A percentile compares a stretch with the other conserved stretches of the same genome.
These are phyloP conservation scores for Platanista minor DNA, from an alignment of 2,113 vertebrate genomes.

Conservation along the genomic window DNA sequence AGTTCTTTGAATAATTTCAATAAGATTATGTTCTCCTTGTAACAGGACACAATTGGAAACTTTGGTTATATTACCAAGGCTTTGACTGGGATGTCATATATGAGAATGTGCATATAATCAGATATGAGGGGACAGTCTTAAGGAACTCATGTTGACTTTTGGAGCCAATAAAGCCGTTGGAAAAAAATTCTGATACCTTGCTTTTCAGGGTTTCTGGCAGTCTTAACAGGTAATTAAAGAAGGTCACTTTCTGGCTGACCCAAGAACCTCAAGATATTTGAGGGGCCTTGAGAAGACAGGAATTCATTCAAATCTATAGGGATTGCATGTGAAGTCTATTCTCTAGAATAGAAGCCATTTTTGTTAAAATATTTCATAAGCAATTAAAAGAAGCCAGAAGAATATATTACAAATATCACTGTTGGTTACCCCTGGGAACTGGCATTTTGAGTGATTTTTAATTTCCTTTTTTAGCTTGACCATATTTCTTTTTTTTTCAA, in stretches of 20 bases:
- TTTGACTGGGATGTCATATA: background rate
- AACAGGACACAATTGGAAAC: too few species aligned
- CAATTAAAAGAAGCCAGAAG: background rate
- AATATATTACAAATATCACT: background rate
- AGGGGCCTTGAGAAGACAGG: background rate
- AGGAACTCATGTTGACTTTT: background rate
- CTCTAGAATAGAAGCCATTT: background rate
- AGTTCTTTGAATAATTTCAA: background rate
- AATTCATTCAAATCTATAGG: background rate
- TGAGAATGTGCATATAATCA: background rate
- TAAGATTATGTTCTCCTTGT: background rate
- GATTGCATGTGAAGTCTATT: background rate
- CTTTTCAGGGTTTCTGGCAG: background rate
- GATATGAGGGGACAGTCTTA: background rate
- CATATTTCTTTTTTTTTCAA: background rate
- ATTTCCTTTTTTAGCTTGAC: background rate
- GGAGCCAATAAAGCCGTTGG: background rate
- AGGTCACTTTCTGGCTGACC: background rate
- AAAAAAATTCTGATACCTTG: background rate
- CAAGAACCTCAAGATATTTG: background rate
- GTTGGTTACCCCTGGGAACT: background rate
- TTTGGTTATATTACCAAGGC: background rate
- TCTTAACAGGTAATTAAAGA: background rate
- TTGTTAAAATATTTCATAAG: background rate
- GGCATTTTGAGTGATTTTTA: background rate